Percentiles rank a stretch among this genome's conserved stretches.
Evolutionary conservation across 2,888 invertebrate genomes (phyloP).

Genomic region (Orthonevra nobilis): DNA sequence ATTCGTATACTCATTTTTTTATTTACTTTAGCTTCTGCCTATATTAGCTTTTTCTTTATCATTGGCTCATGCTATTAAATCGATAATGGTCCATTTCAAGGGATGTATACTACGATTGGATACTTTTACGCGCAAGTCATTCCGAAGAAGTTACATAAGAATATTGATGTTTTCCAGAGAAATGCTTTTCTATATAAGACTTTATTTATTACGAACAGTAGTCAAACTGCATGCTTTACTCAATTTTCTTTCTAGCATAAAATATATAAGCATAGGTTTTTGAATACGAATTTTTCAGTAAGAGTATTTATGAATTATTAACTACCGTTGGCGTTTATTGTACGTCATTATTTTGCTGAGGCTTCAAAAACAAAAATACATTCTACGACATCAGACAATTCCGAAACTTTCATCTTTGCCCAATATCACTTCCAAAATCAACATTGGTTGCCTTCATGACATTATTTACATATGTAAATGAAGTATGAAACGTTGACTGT

Average conservation of each 20-base stretch:
- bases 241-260: background rate
- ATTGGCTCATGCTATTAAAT: constrained; percentile 69
- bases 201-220: constrained; percentile 30
- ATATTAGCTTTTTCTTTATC: constrained; percentile 36
- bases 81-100: constrained; percentile 66
- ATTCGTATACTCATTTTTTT: background rate
- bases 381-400: too few relatives aligned
- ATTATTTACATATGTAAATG: too few relatives aligned
- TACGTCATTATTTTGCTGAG: too few relatives aligned
- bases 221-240: background rate
- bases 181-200: constrained; percentile 18
- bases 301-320: too few relatives aligned
- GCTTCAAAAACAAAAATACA: too few relatives aligned
- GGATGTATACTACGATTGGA: constrained; percentile 63
- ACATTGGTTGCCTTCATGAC: too few relatives aligned
- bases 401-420: too few relatives aligned
- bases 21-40: constrained; percentile 42
- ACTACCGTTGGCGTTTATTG: too few relatives aligned
- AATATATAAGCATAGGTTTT: too few relatives aligned
- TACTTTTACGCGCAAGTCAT: constrained; percentile 68
- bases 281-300: too few relatives aligned
- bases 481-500: too few relatives aligned
- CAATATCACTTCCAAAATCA: too few relatives aligned
- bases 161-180: constrained; percentile 12
- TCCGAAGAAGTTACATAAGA: constrained; percentile 35